Percentiles rank a stretch among this genome's conserved stretches.
These are phyloP conservation scores for Raillietiella orientalis DNA, from an alignment of 2,888 invertebrate genomes.

Conservation along the genomic window DNA sequence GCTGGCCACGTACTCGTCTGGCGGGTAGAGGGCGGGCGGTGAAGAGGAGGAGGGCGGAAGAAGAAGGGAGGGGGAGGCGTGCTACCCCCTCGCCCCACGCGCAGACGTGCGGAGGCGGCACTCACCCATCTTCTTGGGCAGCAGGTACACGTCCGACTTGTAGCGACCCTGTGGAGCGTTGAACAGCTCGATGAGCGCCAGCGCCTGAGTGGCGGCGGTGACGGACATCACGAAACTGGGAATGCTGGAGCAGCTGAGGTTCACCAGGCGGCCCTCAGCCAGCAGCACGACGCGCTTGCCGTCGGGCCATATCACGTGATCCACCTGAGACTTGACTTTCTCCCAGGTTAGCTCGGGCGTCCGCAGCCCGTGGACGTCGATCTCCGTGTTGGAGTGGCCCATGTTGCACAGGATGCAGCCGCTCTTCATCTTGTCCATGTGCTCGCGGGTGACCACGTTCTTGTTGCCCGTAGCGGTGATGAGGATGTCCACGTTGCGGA, in stretches of 20 bases:
- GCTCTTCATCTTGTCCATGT: constrained; percentile 87
- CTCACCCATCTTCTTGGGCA: constrained; percentile 92
- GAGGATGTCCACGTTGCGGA: constrained; percentile 65
- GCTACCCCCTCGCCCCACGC: too few relatives aligned
- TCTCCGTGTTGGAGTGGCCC: constrained; percentile 90
- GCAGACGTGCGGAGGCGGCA: too few relatives aligned
- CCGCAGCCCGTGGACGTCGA: constrained; percentile 47
- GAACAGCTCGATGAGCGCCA: constrained; percentile 83
- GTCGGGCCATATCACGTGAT: constrained; percentile 94
- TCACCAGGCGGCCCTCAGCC: constrained; percentile 81
- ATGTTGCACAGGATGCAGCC: constrained; percentile 86
- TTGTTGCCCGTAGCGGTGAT: constrained; percentile 95
- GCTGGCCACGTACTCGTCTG: constrained; percentile 90
- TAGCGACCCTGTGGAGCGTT: constrained; percentile 82
- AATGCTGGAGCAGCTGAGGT: constrained; percentile 66
- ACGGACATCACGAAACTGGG: constrained; percentile 95
- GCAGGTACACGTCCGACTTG: constrained; percentile 81
- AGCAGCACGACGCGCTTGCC: constrained; percentile 73
- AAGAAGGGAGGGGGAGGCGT: too few relatives aligned
- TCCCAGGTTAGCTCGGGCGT: constrained; percentile 92
- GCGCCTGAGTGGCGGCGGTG: constrained; percentile 81
- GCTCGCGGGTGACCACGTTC: constrained; percentile 73
- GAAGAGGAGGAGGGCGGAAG: too few relatives aligned
- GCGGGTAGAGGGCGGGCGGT: too few relatives aligned
- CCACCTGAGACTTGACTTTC: constrained; percentile 83